Percentiles rank a stretch among this genome's conserved stretches.
Evolutionary conservation across 2,888 invertebrate species (phyloP).

Genomic region (Lithosia quadra): DNA sequence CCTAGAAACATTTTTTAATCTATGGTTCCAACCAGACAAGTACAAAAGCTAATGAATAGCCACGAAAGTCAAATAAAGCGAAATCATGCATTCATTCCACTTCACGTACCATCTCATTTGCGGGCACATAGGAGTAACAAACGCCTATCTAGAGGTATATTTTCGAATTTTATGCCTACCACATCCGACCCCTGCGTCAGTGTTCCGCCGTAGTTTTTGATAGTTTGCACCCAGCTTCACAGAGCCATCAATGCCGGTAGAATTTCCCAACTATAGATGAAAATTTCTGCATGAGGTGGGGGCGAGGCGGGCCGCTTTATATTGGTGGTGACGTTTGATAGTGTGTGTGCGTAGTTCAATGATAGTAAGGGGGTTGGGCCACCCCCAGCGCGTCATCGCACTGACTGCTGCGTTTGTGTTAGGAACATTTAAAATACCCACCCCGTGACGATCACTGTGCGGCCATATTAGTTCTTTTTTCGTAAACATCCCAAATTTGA

Average conservation of each 20-base stretch:
- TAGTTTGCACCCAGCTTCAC: slow-evolving; percentile 58
- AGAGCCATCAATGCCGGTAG: slow-evolving; percentile 60
- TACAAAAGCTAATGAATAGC: slow-evolving; percentile 32
- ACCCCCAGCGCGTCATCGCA: slow-evolving; percentile 80
- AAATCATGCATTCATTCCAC: slow-evolving; percentile 80
- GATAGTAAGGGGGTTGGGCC: slow-evolving; percentile 76
- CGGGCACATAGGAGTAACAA: slow-evolving; percentile 72
- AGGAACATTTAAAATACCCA: slow-evolving; percentile 85
- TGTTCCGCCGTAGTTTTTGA: slow-evolving; percentile 73
- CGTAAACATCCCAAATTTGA: slow-evolving; percentile 52
- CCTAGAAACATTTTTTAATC: background rate
- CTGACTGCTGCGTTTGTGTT: slow-evolving; percentile 84
- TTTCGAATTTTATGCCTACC: slow-evolving; percentile 85
- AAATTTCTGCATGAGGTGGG: slow-evolving; percentile 30
- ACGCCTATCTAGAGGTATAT: slow-evolving; percentile 73
- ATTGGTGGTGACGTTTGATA: slow-evolving; percentile 46
- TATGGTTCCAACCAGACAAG: background rate
- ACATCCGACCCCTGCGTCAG: slow-evolving; percentile 60
- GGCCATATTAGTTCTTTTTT: slow-evolving; percentile 75
- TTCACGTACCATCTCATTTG: slow-evolving; percentile 79
- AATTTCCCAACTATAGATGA: slow-evolving; percentile 35
- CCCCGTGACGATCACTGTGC: slow-evolving; percentile 81
- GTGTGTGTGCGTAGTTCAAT: slow-evolving; percentile 77
- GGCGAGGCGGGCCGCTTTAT: slow-evolving; percentile 55
- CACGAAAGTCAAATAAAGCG: slow-evolving; percentile 65